Percentiles rank a stretch among this genome's conserved stretches.
Evolutionary conservation across 2,888 invertebrate species (phyloP).

Genomic region (Ornithoptera priamus): DNA sequence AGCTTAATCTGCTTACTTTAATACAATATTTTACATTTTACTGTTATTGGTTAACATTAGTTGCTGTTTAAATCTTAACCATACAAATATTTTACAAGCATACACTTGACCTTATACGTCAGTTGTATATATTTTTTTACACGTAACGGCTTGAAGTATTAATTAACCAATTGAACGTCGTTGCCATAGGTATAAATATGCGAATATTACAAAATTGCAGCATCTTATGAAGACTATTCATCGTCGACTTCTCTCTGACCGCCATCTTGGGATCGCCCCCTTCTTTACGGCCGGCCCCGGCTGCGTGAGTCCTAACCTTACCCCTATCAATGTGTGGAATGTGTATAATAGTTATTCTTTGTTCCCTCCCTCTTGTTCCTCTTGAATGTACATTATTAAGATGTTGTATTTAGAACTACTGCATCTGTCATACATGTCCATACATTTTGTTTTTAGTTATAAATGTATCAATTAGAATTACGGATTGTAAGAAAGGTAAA

Average conservation of each 20-base stretch:
- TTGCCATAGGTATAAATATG: conserved; percentile 79
- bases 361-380: conserved; percentile 40
- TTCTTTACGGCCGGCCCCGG: conserved; percentile 66
- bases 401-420: conserved; percentile 58
- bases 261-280: conserved; percentile 74
- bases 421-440: conserved; percentile 33
- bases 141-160: conserved; percentile 41
- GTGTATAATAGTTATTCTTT: conserved; percentile 60
- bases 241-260: conserved; percentile 86
- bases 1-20: conserved; percentile 28
- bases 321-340: conserved; percentile 77
- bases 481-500: neutral
- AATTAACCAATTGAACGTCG: conserved; percentile 69
- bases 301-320: conserved; percentile 73
- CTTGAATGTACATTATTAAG: conserved; percentile 53
- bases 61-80: conserved; percentile 21
- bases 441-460: neutral
- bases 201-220: conserved; percentile 82
- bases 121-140: neutral
- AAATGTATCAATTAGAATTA: conserved; percentile 1
- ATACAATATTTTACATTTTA: conserved; percentile 13
- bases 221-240: conserved; percentile 86
- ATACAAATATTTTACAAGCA: conserved; percentile 2
- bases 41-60: conserved; percentile 11
- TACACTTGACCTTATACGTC: neutral